phyloP scores from a whole-genome alignment of 2,113 vertebrate species.

The Colaptes auratus region DNA sequence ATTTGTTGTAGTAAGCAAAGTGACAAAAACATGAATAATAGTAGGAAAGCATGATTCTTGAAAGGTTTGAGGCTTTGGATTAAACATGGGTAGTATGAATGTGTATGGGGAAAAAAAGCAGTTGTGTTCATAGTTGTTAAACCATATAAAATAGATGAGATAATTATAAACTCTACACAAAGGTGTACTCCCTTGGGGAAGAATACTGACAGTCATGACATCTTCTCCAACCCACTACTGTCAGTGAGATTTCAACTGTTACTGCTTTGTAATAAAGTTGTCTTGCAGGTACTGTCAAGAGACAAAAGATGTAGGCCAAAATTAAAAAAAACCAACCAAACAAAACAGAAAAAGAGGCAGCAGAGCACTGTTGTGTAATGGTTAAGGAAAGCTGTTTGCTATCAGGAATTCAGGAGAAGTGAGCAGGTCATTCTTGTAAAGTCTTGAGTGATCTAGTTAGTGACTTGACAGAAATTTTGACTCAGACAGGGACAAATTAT shows the following conservation, averaged over 20 bases:
- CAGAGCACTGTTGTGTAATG: not conserved
- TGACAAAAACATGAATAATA: conserved; percentile 17
- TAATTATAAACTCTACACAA: conserved; percentile 49
- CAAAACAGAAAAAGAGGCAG: not conserved
- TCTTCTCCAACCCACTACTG: conserved; percentile 27
- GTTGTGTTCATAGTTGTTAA: conserved; percentile 40
- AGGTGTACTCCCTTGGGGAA: not conserved
- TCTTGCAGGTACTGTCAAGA: not conserved
- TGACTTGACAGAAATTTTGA: not conserved
- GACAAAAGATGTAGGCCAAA: not conserved
- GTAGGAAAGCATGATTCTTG: not conserved
- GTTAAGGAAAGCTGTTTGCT: not conserved
- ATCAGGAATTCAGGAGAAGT: not conserved
- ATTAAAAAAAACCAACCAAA: too few relatives aligned
- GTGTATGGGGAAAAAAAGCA: not conserved
- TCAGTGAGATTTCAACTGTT: not conserved
- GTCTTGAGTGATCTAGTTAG: not conserved
- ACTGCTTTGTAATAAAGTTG: conserved; percentile 21
- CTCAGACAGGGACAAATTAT: not conserved
- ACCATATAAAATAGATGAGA: conserved; percentile 9
- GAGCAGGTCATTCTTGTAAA: not conserved
- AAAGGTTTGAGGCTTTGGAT: conserved; percentile 32
- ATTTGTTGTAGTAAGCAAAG: conserved; percentile 41
- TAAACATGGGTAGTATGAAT: conserved; percentile 25
- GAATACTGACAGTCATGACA: conserved; percentile 23